These are phyloP conservation scores for Ammodytes dubius DNA, from an alignment of 2,113 vertebrate species.

Conservation along the genomic window DNA sequence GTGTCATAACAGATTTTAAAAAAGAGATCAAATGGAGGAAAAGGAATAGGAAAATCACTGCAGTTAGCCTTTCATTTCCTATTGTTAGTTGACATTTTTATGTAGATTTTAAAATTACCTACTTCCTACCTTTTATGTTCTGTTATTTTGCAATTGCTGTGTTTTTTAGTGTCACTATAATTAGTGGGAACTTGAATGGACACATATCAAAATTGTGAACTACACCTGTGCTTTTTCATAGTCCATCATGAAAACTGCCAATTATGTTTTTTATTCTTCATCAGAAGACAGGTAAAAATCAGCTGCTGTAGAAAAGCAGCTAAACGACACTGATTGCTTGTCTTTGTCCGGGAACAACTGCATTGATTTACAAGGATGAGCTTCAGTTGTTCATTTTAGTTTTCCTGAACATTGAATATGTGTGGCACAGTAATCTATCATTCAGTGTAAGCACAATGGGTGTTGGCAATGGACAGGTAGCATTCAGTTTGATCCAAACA, in stretches of 20 bases:
- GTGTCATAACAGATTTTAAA: too few relatives aligned
- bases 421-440: not conserved
- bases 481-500: constrained; percentile 4
- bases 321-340: not conserved
- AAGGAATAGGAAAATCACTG: not conserved
- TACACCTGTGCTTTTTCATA: not conserved
- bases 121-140: not conserved
- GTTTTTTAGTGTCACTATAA: not conserved
- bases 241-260: not conserved
- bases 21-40: too few relatives aligned
- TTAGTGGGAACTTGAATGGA: not conserved
- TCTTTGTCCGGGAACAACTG: not conserved
- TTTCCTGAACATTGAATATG: not conserved
- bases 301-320: not conserved
- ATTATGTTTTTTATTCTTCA: not conserved
- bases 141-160: not conserved
- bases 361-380: not conserved
- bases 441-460: not conserved
- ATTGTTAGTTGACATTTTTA: not conserved
- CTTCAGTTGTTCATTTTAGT: not conserved
- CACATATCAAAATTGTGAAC: not conserved
- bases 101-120: too few relatives aligned
- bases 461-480: constrained; percentile 4
- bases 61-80: not conserved
- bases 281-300: not conserved